Percentiles rank a stretch among this genome's conserved stretches.
Conservation (phyloP, 2,888 invertebrate species). For the Netelia virgata region DNA sequence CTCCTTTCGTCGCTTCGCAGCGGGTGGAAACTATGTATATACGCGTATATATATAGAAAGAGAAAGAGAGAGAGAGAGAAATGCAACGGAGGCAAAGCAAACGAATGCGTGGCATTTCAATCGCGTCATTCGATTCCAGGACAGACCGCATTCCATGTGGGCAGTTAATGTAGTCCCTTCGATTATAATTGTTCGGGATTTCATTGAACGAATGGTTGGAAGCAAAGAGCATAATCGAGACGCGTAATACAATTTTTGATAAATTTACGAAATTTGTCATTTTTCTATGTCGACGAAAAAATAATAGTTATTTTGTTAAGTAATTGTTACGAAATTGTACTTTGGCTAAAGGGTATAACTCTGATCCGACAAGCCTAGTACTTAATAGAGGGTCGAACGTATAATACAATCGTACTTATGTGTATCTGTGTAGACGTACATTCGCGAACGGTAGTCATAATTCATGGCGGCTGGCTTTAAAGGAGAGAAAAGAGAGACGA, state of each 20-base stretch:
- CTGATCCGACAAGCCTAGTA: background rate
- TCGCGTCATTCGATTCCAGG: slow-evolving; percentile 39
- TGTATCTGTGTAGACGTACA: slow-evolving; percentile 43
- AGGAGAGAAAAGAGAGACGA: slow-evolving; percentile 41
- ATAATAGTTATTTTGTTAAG: background rate
- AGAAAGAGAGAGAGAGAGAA: background rate
- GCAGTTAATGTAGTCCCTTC: slow-evolving; percentile 53
- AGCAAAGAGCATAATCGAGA: background rate
- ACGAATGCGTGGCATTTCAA: slow-evolving; percentile 58
- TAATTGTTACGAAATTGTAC: background rate
- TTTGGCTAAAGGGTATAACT: slow-evolving; percentile 1
- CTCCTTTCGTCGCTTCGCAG: slow-evolving; percentile 73
- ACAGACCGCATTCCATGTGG: slow-evolving; percentile 52
- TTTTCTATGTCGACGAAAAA: background rate
- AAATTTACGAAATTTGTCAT: background rate
- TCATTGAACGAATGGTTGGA: background rate
- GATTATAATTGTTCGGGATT: slow-evolving; percentile 16
- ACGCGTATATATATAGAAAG: slow-evolving; percentile 22
- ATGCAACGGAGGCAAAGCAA: slow-evolving; percentile 18
- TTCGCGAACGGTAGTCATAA: slow-evolving; percentile 71
- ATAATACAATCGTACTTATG: slow-evolving; percentile 32
- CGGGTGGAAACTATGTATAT: slow-evolving; percentile 68
- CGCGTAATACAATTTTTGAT: background rate
- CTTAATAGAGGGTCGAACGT: slow-evolving; percentile 38
- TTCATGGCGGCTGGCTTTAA: slow-evolving; percentile 67